phyloP scores from a whole-genome alignment of 2,797 vertebrate genomes.

The Chrysocyon brachyurus region DNA sequence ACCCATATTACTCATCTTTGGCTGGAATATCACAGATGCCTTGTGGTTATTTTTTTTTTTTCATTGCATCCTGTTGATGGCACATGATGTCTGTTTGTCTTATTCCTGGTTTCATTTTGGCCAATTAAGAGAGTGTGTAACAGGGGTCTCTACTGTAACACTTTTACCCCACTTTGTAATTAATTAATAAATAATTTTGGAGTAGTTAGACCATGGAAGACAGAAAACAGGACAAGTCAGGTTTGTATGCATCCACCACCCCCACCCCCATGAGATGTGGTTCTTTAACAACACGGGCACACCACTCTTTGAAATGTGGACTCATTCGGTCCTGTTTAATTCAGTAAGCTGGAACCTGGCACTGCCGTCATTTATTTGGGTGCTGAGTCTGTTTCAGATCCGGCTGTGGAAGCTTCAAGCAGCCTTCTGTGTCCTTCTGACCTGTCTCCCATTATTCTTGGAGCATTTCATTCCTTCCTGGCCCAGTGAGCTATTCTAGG shows the following conservation, averaged over 20 bases:
- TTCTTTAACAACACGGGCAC: neutral
- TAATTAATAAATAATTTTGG: neutral
- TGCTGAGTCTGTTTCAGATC: neutral
- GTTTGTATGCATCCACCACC: neutral
- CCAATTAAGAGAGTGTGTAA: neutral
- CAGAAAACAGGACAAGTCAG: neutral
- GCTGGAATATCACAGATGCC: neutral
- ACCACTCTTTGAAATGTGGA: neutral
- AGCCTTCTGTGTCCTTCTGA: neutral
- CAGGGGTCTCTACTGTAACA: neutral
- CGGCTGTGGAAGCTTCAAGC: neutral
- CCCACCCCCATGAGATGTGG: neutral
- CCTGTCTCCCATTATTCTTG: neutral
- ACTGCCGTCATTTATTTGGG: neutral
- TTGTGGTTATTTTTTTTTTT: neutral
- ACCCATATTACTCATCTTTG: neutral
- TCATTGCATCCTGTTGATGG: neutral
- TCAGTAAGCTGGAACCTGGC: neutral
- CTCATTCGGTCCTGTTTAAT: neutral
- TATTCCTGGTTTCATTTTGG: neutral
- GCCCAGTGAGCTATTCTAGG: neutral
- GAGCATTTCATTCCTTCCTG: conserved; percentile 6
- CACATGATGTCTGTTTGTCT: neutral
- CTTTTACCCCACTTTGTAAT: neutral
- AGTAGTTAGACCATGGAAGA: neutral